Base-by-base conservation (phyloP, 1,140 invertebrate species). In the Scylla paramamosain region DNA sequence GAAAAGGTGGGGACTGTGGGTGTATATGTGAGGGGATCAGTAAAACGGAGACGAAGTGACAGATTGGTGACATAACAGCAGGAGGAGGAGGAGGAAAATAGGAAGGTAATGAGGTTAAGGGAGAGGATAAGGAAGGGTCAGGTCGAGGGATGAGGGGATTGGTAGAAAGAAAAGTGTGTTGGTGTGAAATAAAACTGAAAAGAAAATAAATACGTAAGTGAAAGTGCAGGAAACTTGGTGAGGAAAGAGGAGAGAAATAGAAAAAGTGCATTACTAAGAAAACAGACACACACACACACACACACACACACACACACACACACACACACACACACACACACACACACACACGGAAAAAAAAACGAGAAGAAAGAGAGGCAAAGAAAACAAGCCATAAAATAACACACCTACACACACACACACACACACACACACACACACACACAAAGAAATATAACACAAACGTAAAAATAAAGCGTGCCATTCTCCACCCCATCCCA, bases 361-460 rank as follows among this genome's bases (percentile, higher is more conserved):
- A 39, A 6, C 39, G 39, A 39, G 39, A 6, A 39, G 6, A 39
- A 39, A 39, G 39, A 39, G 1, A 39, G 39, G 39, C 39, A 39
- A 39, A 39, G 39, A 39, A 39, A 39, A 39, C n/a, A 39, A 2
- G 39, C 39, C 39, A 39, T 39, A 87, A 16, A 31, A 16, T 6
- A 16, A 87, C 29, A 87, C 84, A 87, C 84, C 12, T 20, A 87
- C 84, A 87, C 84, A 8, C 84, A 87, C 84, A 87, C 84, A 31
- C 84, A 87, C 84, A 87, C 84, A 87, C 84, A 87, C 84, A 87
- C 31, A 87, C 84, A 87, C 84, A 87, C 31, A 32, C 84, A 87
- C 31, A 32, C 84, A 87, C 84, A 87, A 3, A 14, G 10, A 84
- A 32, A 84, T 25, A 84, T 84, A 10, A 59, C 52, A 16, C 52